phyloP scores from a whole-genome alignment of 2,888 invertebrate genomes.

The Callyntrura guangdongensis region DNA sequence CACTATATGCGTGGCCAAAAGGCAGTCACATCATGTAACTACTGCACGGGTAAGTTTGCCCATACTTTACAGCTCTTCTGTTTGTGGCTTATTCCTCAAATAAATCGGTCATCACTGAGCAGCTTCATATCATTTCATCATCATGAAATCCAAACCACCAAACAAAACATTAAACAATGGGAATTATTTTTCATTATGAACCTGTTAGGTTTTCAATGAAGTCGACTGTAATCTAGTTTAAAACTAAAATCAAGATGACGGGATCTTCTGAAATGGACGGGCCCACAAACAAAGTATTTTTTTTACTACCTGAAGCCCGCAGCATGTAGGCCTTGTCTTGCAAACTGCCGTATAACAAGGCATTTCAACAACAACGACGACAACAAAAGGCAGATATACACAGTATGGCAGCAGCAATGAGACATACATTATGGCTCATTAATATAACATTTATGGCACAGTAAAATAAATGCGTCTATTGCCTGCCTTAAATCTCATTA shows the following conservation, averaged over 20 bases:
- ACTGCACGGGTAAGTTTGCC: neutral
- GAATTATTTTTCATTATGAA: slow-evolving; percentile 35
- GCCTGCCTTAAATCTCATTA: slow-evolving; percentile 61
- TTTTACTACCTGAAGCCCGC: slow-evolving; percentile 7
- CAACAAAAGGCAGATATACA: neutral
- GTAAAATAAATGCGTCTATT: slow-evolving; percentile 58
- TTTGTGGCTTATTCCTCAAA: neutral
- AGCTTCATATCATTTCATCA: neutral
- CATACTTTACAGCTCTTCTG: neutral
- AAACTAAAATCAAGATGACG: slow-evolving; percentile 27
- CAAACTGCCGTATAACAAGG: neutral
- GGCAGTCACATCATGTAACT: too few species aligned
- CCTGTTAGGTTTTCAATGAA: neutral
- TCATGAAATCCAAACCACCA: slow-evolving; percentile 16
- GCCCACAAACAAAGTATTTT: neutral
- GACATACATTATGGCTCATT: slow-evolving; percentile 40
- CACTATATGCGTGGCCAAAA: neutral
- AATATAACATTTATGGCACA: slow-evolving; percentile 49
- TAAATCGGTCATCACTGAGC: slow-evolving; percentile 21
- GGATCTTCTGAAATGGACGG: neutral
- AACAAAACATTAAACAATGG: slow-evolving; percentile 45
- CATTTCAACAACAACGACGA: slow-evolving; percentile 2
- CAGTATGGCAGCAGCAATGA: neutral
- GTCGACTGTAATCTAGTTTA: slow-evolving; percentile 46
- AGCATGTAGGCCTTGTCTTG: neutral